Evolutionary conservation across 2,113 vertebrate species (phyloP).

Genomic region (Python bivittatus): DNA sequence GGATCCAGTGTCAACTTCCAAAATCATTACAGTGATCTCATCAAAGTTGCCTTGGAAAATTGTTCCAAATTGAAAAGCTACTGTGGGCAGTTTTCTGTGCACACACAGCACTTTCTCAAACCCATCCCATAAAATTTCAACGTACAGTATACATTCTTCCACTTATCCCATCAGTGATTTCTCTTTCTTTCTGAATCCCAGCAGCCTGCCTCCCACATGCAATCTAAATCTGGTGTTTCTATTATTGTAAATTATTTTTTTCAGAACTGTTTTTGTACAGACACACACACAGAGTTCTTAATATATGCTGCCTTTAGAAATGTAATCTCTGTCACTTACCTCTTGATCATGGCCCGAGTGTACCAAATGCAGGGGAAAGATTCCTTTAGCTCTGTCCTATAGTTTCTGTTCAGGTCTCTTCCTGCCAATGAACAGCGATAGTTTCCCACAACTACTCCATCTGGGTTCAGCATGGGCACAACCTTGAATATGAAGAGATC

Average conservation of each 20-base stretch:
- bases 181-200: background rate
- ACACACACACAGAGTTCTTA: background rate
- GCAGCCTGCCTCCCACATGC: background rate
- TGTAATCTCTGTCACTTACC: slow-evolving; percentile 66
- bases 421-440: slow-evolving; percentile 90
- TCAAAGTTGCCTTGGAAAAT: background rate
- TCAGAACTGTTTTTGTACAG: background rate
- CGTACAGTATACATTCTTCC: background rate
- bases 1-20: background rate
- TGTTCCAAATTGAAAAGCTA: background rate
- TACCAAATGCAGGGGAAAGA: slow-evolving; percentile 87
- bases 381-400: slow-evolving; percentile 73
- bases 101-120: background rate
- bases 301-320: background rate
- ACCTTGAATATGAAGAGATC: slow-evolving; percentile 90
- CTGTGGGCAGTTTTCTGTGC: background rate
- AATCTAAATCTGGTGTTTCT: background rate
- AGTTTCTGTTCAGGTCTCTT: slow-evolving; percentile 88
- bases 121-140: background rate
- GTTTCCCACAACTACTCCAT: slow-evolving; percentile 92
- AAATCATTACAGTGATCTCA: background rate
- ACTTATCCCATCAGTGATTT: background rate
- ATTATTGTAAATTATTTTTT: background rate
- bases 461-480: slow-evolving; percentile 94
- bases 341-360: slow-evolving; percentile 85